Base-by-base conservation (phyloP, 2,113 vertebrate genomes). In the Symphodus melops region DNA sequence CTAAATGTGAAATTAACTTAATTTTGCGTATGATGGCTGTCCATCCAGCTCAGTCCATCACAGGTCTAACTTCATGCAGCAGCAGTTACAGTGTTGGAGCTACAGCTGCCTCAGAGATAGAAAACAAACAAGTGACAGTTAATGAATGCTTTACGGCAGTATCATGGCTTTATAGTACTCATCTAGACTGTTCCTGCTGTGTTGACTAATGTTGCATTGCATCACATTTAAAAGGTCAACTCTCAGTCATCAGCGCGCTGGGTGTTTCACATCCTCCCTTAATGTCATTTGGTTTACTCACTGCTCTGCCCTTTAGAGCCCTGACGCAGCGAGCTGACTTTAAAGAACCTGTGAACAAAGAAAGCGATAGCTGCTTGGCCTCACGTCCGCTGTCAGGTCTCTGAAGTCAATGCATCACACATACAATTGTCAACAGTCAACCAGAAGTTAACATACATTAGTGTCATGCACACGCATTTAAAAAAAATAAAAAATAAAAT, bases 191-290 rank as follows among this genome's bases (percentile, higher is more conserved):
- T 63, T 56, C 59, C 55, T 19, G 3, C 67, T n/a, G 59, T 41
- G 39, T 33, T 82, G 83, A 82, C 66, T 65, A 69, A 78, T 58
- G 59, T 59, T 41, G 60, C 37, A 17, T 75, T 82, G 53, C 76
- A 77, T 88, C 77, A 83, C 68, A 54, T 66, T 81, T 56, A 57
- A 84, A 90, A 91, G 89, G 85, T 86, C 85, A 87, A 11, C 66
- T 20, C 46, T 80, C 76, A 87, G 79, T 82, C 81, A 83, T 75
- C 73, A 61, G 49, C 19, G 60, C 11, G 9, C 33, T 14, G 52
- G 53, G 53, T 83, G 79, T 83, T 79, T 72, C 79, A 79, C 76
- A 71, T 74, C 67, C 54, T 80, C 19, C 56, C 44, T 64, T 77
- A 75, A 86, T 85, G 83, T 70, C 69, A 65, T 77, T 73, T 53